Conservation (phyloP, 2,888 invertebrate species). For the Leucania comma region DNA sequence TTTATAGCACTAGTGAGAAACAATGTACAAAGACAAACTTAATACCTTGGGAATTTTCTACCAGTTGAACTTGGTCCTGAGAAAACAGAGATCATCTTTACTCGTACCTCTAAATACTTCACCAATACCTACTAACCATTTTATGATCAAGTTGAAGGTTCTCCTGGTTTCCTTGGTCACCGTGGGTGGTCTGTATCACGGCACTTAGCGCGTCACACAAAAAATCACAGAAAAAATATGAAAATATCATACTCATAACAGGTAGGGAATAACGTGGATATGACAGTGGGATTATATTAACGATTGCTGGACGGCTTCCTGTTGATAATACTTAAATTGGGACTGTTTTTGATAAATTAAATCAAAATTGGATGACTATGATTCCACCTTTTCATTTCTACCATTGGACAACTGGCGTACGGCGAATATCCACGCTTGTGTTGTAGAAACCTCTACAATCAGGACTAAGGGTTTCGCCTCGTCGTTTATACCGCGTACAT, state of each 20-base stretch:
- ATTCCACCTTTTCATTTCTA: too few relatives aligned
- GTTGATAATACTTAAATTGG: background rate
- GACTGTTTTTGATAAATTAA: too few relatives aligned
- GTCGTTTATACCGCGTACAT: too few relatives aligned
- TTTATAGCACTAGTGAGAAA: too few relatives aligned
- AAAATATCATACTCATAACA: conserved; percentile 85
- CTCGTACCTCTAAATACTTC: conserved; percentile 9
- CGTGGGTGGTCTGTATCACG: conserved; percentile 86
- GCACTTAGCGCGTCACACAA: conserved; percentile 89
- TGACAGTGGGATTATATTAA: conserved; percentile 18
- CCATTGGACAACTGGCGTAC: too few relatives aligned
- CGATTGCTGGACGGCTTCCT: background rate
- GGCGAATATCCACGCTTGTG: too few relatives aligned
- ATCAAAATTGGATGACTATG: too few relatives aligned
- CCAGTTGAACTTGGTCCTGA: background rate
- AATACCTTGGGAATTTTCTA: too few relatives aligned
- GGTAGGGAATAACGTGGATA: conserved; percentile 74
- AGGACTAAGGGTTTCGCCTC: too few relatives aligned
- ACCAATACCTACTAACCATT: conserved; percentile 60
- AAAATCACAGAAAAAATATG: conserved; percentile 87
- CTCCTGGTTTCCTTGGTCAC: conserved; percentile 67
- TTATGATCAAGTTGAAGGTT: conserved; percentile 57
- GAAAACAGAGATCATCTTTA: background rate
- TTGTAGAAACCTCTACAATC: too few relatives aligned
- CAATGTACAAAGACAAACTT: too few relatives aligned